phyloP scores from a whole-genome alignment of 2,113 vertebrate species.

The Peucedramus taeniatus region DNA sequence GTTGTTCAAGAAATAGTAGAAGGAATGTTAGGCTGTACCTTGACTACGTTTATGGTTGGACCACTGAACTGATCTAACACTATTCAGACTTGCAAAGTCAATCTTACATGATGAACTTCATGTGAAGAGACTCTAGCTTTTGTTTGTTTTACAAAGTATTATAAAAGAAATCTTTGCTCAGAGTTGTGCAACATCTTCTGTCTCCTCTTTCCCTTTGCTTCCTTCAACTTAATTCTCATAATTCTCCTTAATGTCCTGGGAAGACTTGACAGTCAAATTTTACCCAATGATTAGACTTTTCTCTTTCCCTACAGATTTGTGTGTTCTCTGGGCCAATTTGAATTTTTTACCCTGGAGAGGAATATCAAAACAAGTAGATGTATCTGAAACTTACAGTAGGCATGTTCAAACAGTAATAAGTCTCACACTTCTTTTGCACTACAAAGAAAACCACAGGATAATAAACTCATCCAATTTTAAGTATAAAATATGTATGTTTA shows the following conservation, averaged over 20 bases:
- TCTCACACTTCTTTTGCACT: slow-evolving; percentile 53
- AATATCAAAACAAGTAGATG: neutral
- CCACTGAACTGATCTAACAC: neutral
- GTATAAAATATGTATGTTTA: slow-evolving; percentile 39
- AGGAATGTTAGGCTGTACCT: neutral
- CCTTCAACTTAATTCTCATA: neutral
- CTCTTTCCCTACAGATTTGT: neutral
- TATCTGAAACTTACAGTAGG: neutral
- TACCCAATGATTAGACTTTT: neutral
- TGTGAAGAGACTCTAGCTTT: neutral
- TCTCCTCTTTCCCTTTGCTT: neutral
- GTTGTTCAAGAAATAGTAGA: neutral
- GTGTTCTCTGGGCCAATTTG: neutral
- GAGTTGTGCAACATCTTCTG: neutral
- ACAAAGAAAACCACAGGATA: slow-evolving; percentile 55
- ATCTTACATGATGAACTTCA: neutral
- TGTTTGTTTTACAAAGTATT: neutral
- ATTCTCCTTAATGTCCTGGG: neutral
- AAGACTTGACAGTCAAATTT: neutral
- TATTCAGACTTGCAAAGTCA: neutral
- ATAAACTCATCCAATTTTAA: slow-evolving; percentile 24
- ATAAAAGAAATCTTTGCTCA: neutral
- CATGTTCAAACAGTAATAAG: slow-evolving; percentile 25
- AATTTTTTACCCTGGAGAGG: slow-evolving; percentile 8
- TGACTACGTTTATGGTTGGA: neutral